Conservation (phyloP, 2,888 invertebrate genomes). For the Danaus chrysippus region DNA sequence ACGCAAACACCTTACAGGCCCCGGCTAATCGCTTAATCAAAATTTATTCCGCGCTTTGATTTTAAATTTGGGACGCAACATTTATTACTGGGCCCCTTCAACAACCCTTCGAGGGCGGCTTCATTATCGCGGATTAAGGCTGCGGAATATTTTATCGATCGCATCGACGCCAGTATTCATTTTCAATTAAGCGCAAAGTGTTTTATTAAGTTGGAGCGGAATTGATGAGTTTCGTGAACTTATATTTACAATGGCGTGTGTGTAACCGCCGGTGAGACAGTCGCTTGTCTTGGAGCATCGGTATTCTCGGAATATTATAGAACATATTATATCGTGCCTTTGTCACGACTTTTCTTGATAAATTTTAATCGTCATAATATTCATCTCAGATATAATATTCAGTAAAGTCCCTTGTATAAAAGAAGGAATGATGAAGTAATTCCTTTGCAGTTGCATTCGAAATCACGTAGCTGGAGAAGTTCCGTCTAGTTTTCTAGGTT, state of each 20-base stretch:
- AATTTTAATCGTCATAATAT: neutral
- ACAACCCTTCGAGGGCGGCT: slow-evolving; percentile 73
- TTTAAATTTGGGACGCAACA: slow-evolving; percentile 78
- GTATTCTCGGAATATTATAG: slow-evolving; percentile 7
- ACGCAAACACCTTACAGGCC: slow-evolving; percentile 67
- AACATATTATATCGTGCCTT: neutral
- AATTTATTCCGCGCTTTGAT: slow-evolving; percentile 80
- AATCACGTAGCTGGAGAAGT: neutral
- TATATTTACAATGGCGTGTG: slow-evolving; percentile 76
- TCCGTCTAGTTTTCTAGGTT: slow-evolving; percentile 13
- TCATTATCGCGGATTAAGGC: slow-evolving; percentile 79
- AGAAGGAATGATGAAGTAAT: neutral
- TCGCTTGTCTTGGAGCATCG: slow-evolving; percentile 29
- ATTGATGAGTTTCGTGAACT: slow-evolving; percentile 79
- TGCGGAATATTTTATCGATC: slow-evolving; percentile 78
- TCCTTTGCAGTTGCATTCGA: neutral
- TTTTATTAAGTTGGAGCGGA: slow-evolving; percentile 78
- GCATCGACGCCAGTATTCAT: slow-evolving; percentile 74
- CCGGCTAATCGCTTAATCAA: slow-evolving; percentile 78
- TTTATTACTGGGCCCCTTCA: slow-evolving; percentile 75
- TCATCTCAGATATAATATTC: neutral
- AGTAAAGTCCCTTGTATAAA: neutral
- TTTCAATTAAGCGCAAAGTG: slow-evolving; percentile 79
- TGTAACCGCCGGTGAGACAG: slow-evolving; percentile 42
- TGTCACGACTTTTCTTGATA: neutral